Conservation (phyloP, 2,797 vertebrate species). For the Malacoctenus gilli region DNA sequence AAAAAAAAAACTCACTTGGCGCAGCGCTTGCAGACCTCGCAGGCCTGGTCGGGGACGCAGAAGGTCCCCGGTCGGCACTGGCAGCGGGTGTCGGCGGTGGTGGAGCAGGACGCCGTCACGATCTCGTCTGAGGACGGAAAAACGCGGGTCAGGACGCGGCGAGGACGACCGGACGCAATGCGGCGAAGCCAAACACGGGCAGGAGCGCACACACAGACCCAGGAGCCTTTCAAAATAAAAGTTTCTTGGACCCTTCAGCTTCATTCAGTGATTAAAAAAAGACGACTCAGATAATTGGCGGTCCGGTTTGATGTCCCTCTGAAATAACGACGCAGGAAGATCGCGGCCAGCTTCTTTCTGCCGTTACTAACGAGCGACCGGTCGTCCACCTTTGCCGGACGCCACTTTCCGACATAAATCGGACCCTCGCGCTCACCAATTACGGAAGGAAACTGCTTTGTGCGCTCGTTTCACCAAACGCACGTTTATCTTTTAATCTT, state of each 20-base stretch:
- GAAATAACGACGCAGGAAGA: constrained; percentile 24
- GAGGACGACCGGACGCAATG: too few species aligned
- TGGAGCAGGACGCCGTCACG: constrained; percentile 68
- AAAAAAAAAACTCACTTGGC: constrained; percentile 76
- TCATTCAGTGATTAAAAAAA: too few species aligned
- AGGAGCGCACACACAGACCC: too few species aligned
- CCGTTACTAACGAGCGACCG: too few species aligned
- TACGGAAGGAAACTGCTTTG: too few species aligned
- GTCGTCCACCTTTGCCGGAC: too few species aligned
- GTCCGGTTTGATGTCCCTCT: constrained; percentile 15
- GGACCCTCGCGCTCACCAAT: too few species aligned
- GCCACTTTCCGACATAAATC: too few species aligned
- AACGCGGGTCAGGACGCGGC: not conserved
- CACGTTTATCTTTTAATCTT: too few species aligned
- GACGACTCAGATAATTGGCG: constrained; percentile 19
- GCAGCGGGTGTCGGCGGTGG: constrained; percentile 76
- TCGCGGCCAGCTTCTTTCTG: constrained; percentile 19
- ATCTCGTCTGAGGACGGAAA: constrained; percentile 72
- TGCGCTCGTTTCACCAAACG: too few species aligned
- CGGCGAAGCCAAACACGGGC: too few species aligned
- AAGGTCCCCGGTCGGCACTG: constrained; percentile 76
- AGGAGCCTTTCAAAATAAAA: too few species aligned
- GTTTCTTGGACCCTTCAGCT: constrained; percentile 2
- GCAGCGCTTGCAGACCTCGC: constrained; percentile 85
- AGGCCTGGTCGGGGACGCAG: constrained; percentile 83